Evolutionary conservation across 1,140 invertebrate species (phyloP).

Genomic region (Lutraria rhynchaena): DNA sequence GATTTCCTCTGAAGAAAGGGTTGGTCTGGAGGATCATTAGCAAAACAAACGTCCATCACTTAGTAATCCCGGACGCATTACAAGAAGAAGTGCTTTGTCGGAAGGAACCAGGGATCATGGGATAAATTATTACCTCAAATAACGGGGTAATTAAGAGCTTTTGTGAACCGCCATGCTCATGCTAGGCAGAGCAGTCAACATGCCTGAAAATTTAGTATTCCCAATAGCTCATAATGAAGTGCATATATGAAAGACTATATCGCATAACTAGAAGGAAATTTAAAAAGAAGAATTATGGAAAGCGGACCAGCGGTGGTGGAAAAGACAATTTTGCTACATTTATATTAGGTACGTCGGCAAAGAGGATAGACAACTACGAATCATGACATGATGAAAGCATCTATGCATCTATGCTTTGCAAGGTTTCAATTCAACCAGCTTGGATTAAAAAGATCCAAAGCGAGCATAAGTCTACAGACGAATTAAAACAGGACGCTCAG

Average conservation of each 20-base stretch:
- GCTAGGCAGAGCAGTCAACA: conserved; percentile 37
- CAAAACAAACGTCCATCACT: not conserved
- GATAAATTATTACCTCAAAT: too few species aligned
- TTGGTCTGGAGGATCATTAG: not conserved
- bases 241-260: conserved; percentile 28
- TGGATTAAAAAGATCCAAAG: conserved; percentile 8
- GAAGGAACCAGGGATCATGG: too few species aligned
- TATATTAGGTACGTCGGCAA: not conserved
- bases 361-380: not conserved
- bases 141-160: conserved; percentile 3
- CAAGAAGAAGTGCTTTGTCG: too few species aligned
- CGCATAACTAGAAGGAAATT: not conserved
- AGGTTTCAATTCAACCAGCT: not conserved
- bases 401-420: too few species aligned
- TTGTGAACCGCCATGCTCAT: conserved; percentile 36
- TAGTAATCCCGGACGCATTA: not conserved
- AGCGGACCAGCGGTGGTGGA: conserved; percentile 15
- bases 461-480: not conserved
- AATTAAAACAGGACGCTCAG: not conserved
- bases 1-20: not conserved
- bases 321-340: not conserved
- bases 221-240: not conserved
- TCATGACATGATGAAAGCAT: conserved; percentile 25
- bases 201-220: conserved; percentile 38
- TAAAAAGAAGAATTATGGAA: conserved; percentile 4